Conservation (phyloP, 1,140 invertebrate species). For the Ips nitidus region DNA sequence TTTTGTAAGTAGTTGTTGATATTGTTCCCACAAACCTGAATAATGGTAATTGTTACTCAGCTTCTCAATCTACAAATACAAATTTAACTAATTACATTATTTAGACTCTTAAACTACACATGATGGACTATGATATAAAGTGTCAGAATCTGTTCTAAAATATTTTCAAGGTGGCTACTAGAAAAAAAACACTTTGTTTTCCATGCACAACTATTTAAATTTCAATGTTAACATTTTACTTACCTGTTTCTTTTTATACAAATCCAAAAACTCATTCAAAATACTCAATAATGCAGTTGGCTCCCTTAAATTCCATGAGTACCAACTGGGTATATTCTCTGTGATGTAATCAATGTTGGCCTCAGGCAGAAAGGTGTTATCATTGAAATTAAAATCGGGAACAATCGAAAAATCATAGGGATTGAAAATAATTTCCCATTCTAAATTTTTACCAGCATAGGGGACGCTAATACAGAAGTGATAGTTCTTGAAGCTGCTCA, state of each 20-base stretch:
- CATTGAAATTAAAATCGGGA: constrained; percentile 52
- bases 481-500: constrained; percentile 38
- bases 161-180: too few species aligned
- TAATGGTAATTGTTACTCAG: constrained; percentile 45
- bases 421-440: constrained; percentile 51
- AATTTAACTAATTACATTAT: background rate
- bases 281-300: constrained; percentile 45
- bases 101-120: too few species aligned
- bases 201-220: too few species aligned
- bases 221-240: background rate
- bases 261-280: constrained; percentile 45
- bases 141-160: too few species aligned
- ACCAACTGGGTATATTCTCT: constrained; percentile 45
- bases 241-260: constrained; percentile 50
- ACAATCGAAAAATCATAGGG: constrained; percentile 44
- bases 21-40: constrained; percentile 43
- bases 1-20: constrained; percentile 38
- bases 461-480: constrained; percentile 48
- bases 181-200: too few species aligned
- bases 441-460: constrained; percentile 47
- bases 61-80: constrained; percentile 30
- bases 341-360: constrained; percentile 45
- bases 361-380: constrained; percentile 47
- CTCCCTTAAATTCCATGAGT: constrained; percentile 49
- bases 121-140: too few species aligned